A percentile compares a stretch with the other conserved stretches of the same genome.
Evolutionary conservation across 2,797 vertebrate genomes (phyloP).

Genomic region (Crypturellus tataupa): DNA sequence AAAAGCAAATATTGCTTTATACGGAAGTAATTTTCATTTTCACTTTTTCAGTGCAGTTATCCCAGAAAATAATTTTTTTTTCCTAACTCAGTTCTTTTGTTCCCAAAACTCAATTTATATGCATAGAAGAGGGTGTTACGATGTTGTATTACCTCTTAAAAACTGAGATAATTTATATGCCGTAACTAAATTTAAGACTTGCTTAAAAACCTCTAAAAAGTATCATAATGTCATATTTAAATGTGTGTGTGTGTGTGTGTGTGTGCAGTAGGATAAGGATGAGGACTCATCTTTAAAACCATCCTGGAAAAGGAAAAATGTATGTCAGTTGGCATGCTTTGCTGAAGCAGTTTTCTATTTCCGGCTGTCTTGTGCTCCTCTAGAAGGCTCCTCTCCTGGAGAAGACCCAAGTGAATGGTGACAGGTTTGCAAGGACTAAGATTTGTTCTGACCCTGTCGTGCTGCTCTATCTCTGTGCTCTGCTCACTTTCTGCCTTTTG

Average conservation of each 20-base stretch:
- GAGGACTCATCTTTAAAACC: background rate
- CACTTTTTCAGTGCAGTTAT: constrained; percentile 12
- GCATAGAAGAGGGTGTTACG: background rate
- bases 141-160: background rate
- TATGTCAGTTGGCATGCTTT: background rate
- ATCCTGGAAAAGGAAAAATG: background rate
- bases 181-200: background rate
- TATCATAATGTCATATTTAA: accelerated
- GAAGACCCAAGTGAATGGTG: background rate
- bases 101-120: background rate
- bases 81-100: constrained; percentile 39
- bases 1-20: background rate
- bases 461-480: background rate
- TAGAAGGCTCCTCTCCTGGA: background rate
- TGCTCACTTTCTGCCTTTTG: background rate
- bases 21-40: constrained; percentile 8
- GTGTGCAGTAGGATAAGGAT: background rate
- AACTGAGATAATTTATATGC: background rate
- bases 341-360: background rate
- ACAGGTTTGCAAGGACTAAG: background rate
- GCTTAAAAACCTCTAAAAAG: background rate
- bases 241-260: background rate
- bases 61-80: constrained; percentile 17
- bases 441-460: background rate
- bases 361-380: background rate